Evolutionary conservation across 2,113 vertebrate genomes (phyloP).

Genomic region (Raja brachyura): DNA sequence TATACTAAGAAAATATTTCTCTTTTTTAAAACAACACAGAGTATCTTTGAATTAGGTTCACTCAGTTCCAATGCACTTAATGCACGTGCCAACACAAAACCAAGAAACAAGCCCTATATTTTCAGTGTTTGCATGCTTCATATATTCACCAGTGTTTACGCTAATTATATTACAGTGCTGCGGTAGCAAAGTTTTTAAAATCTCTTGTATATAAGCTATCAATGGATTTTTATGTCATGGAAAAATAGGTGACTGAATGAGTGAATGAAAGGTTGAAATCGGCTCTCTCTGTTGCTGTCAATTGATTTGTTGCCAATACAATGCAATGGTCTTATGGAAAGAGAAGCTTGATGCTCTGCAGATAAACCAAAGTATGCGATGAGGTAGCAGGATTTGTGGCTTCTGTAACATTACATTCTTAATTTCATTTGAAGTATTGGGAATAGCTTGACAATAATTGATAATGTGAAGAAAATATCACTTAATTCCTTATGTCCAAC

Average conservation of each 20-base stretch:
- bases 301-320: background rate
- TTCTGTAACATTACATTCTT: background rate
- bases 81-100: too few species aligned
- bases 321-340: background rate
- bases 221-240: background rate
- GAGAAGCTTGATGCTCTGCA: background rate
- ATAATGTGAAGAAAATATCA: background rate
- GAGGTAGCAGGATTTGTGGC: background rate
- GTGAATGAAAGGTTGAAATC: background rate
- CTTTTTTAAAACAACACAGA: too few species aligned
- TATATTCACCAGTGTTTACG: background rate
- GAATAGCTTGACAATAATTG: background rate
- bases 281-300: background rate
- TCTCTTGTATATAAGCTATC: background rate
- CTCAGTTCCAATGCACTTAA: background rate
- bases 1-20: background rate
- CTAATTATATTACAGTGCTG: background rate
- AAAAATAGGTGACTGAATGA: background rate
- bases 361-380: background rate
- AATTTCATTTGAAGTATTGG: background rate
- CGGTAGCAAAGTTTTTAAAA: background rate
- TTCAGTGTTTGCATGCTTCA: background rate
- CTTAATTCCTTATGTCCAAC: background rate
- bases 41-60: background rate
- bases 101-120: background rate